Evolutionary conservation across 2,113 vertebrate genomes (phyloP), one percentile per base, ranked within the genome.

Genomic region (Sphaerodactylus townsendi): DNA sequence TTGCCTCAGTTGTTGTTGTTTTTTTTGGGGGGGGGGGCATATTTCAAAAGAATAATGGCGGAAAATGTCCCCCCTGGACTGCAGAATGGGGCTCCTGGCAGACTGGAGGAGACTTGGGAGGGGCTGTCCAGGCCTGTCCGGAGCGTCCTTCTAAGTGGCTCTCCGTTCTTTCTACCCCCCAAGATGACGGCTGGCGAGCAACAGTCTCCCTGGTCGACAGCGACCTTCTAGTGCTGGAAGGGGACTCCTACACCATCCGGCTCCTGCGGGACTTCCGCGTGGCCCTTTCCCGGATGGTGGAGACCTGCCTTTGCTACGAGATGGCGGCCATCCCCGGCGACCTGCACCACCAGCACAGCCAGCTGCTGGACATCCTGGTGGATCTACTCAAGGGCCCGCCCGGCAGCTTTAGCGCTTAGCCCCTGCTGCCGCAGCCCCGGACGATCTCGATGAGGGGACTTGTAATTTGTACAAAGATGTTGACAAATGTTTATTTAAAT

Each of bases 201-300:
- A 96, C 97, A 2, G 97, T 99, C 8, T 96, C 97, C 0, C 92
- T 99, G 82, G 94, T 95, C 0, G 97, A 98, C 90, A 94, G 88
- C 1, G 96, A 97, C 28, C 96, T 99, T 74, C 94, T 98, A 82
- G 96, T 96, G 90, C 97, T 97, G 66, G 97, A 98, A 89, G 93
- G 98, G 1, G 92, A 97, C 5, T 92, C 93, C 0, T 92, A 96
- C 78, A 97, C 95, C 0, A 98, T 98, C 95, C 95, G 97, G 87
- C 95, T 99, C 50, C 96, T 99, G 79, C 96, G 97, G 82, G 97
- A 97, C 30, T 94, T 99, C n/a, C 98, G 98, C 4, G 95, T 95
- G 3, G 97, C 98, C 6, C 93, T 99, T 35, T 97, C 97, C 93
- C 96, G 96, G 87, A 99, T 99, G 98, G 93, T 99, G 80, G 95